These are phyloP conservation scores for Florisuga fusca DNA, from an alignment of 2,797 vertebrate genomes.

Conservation along the genomic window DNA sequence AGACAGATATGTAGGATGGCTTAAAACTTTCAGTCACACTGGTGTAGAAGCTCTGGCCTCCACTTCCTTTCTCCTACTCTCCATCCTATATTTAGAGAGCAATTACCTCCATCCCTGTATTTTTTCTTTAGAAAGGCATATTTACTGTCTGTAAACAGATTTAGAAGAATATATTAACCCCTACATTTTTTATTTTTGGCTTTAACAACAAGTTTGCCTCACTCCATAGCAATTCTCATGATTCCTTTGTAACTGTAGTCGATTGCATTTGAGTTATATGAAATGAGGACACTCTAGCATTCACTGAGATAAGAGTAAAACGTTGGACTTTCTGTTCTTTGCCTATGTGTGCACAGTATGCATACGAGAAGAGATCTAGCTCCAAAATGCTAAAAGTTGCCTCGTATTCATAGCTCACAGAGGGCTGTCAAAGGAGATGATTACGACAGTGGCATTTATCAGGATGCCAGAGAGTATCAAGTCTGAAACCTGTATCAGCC, in stretches of 20 bases:
- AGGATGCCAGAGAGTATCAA: neutral
- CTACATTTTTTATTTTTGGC: neutral
- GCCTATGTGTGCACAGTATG: neutral
- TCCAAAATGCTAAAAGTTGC: neutral
- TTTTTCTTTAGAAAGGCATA: neutral
- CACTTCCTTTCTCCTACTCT: neutral
- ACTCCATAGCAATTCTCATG: neutral
- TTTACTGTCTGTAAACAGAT: neutral
- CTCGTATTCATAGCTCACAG: neutral
- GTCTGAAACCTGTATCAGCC: neutral
- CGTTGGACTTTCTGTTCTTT: neutral
- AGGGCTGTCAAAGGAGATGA: neutral
- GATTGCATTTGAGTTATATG: neutral
- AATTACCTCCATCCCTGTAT: neutral
- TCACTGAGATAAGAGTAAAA: neutral
- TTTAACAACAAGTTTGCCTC: neutral
- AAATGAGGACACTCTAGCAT: neutral
- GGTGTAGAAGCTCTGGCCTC: neutral
- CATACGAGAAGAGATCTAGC: fast-evolving
- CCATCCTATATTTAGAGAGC: neutral
- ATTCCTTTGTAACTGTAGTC: neutral
- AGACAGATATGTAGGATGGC: neutral
- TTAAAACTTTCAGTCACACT: neutral
- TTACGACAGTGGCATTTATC: neutral
- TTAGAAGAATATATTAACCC: neutral